A percentile compares a stretch with the other conserved stretches of the same genome.
phyloP scores from a whole-genome alignment of 1,140 invertebrate species.

The Coenobita brevimanus region DNA sequence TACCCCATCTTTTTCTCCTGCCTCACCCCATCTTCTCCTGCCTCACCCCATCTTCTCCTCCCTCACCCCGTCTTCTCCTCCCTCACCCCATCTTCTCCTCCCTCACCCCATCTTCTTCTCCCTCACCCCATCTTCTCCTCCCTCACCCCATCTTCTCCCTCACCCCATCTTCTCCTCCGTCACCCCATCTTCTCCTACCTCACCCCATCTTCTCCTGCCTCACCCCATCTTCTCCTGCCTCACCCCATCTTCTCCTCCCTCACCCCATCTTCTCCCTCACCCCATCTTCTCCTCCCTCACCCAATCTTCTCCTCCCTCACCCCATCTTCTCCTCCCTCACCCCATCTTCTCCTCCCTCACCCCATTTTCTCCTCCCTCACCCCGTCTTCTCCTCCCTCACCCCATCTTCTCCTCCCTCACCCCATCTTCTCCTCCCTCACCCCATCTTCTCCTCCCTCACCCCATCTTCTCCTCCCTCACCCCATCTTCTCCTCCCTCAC shows the following conservation, averaged over 20 bases:
- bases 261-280: constrained; percentile 3
- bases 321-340: neutral
- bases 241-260: neutral
- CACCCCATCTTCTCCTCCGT: neutral
- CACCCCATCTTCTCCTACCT: neutral
- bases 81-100: too few relatives aligned
- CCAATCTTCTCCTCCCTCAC: neutral
- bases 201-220: neutral
- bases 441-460: neutral
- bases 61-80: too few relatives aligned
- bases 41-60: too few relatives aligned
- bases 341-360: neutral
- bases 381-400: too few relatives aligned
- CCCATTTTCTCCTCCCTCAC: too few relatives aligned
- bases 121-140: too few relatives aligned
- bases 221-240: neutral
- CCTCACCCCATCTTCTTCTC: too few relatives aligned
- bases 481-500: neutral
- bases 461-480: neutral
- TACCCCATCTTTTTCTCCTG: too few relatives aligned
- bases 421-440: neutral
- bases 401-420: too few relatives aligned
- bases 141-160: too few relatives aligned
- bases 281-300: neutral
- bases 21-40: too few relatives aligned